Conservation (phyloP, 2,797 vertebrate genomes). For the Neomorphus geoffroyi region DNA sequence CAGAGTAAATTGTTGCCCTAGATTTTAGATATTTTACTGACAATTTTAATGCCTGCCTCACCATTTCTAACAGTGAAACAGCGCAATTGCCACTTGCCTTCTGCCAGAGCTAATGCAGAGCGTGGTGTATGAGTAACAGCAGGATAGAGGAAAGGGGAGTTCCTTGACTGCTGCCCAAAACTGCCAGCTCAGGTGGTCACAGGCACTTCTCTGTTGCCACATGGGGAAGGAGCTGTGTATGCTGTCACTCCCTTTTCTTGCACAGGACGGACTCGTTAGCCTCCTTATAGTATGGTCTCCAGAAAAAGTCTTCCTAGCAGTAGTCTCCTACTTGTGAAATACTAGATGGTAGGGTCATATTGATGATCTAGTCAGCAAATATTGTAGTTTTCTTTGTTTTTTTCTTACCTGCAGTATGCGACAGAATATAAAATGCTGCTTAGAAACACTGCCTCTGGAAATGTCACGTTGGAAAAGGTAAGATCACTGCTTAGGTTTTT, state of each 20-base stretch:
- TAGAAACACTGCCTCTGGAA: conserved; percentile 84
- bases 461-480: conserved; percentile 87
- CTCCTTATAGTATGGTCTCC: neutral
- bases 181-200: neutral
- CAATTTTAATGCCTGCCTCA: neutral
- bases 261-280: neutral
- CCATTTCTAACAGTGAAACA: neutral
- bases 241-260: neutral
- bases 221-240: neutral
- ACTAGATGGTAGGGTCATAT: neutral
- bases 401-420: conserved; percentile 83
- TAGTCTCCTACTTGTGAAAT: neutral
- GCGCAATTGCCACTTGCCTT: neutral
- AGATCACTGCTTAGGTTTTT: neutral
- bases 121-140: neutral
- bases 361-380: neutral
- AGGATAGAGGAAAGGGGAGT: neutral
- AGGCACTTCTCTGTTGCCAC: neutral
- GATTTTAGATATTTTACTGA: neutral
- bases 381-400: neutral
- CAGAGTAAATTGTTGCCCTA: neutral
- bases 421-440: conserved; percentile 85
- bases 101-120: neutral
- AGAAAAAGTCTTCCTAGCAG: neutral
- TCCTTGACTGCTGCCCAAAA: neutral